Conservation (phyloP, 1,140 invertebrate genomes). For the Temnothorax curvispinosus region DNA sequence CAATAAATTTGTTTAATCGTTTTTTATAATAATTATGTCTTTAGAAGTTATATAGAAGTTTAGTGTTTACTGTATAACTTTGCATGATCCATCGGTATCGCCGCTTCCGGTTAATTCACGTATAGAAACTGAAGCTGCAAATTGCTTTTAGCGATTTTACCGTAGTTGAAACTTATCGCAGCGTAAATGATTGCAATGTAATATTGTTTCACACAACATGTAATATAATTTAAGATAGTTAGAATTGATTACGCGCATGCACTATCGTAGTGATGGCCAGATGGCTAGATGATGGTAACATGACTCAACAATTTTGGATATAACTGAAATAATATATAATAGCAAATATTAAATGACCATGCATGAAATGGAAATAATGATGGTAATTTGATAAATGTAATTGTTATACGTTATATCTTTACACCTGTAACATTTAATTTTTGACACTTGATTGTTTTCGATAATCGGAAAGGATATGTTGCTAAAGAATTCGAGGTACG, state of each 20-base stretch:
- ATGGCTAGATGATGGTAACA: not conserved
- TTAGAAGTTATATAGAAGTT: not conserved
- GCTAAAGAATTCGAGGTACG: not conserved
- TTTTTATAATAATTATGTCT: conserved; percentile 4
- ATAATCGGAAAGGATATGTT: not conserved
- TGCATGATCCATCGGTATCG: not conserved
- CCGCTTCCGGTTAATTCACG: conserved; percentile 4
- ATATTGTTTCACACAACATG: not conserved
- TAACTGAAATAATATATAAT: not conserved
- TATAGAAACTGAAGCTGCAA: conserved; percentile 4
- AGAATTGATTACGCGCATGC: conserved; percentile 5
- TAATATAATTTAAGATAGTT: conserved; percentile 44
- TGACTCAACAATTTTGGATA: conserved; percentile 3
- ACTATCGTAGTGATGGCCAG: not conserved
- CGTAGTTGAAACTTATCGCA: conserved; percentile 5
- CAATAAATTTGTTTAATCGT: not conserved
- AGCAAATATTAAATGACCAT: conserved; percentile 21
- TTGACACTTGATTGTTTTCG: not conserved
- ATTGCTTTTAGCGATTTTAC: conserved; percentile 15
- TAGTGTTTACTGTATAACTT: conserved; percentile 6
- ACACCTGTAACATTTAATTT: conserved; percentile 15
- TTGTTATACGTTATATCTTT: not conserved
- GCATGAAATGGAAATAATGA: not conserved
- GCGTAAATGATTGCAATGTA: conserved; percentile 11
- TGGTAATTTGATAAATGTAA: not conserved